Evolutionary conservation across 2,797 vertebrate genomes (phyloP), one percentile per base, ranked within the genome.

Genomic region (Ara ararauna): DNA sequence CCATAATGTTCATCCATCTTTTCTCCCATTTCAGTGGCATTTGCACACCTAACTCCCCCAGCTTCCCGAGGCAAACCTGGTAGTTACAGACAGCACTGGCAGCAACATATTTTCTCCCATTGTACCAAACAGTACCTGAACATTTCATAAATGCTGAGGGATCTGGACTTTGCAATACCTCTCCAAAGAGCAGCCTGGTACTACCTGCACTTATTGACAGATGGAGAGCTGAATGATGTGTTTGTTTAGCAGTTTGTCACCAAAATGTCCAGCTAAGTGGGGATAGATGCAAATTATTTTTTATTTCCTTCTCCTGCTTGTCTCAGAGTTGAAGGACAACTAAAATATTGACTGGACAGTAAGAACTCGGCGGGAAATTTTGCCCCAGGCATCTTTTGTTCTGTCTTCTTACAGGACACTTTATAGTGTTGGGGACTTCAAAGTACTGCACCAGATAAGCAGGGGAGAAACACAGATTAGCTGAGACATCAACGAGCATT

Each of bases 371-470:
- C 66, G 50, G 44, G 65, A 90, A 90, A 60, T 80, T 74, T 85
- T 94, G 65, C 72, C 50, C 34, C 72, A 78, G 73, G 70, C 71
- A 76, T 92, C 45, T 88, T 96, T 95, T 72, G 42, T 94, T 93
- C 64, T 78, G 50, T 67, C 42, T 89, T 86, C 62, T 87, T 78
- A 65, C 8, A n/a, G 65, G 86, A 92, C 54, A 85, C 45, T 80
- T 89, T 93, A 88, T 94, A 24, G 0, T 80, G 42, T 77, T 93
- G 73, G 40, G n/a, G 32, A 96, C 93, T 97, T 97, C 92, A 97
- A 97, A 97, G 77, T 21, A 72, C 72, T 47, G 30, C 22, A 75
- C 62, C 56, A 94, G 96, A 96, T 96, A 97, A 97, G 92, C 87
- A 94, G 79, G 85, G 38, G 60, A 85, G 93, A 71, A 90, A 74